These are phyloP conservation scores for Ambastaia sidthimunki DNA, from an alignment of 2,797 vertebrate species.

Conservation along the genomic window DNA sequence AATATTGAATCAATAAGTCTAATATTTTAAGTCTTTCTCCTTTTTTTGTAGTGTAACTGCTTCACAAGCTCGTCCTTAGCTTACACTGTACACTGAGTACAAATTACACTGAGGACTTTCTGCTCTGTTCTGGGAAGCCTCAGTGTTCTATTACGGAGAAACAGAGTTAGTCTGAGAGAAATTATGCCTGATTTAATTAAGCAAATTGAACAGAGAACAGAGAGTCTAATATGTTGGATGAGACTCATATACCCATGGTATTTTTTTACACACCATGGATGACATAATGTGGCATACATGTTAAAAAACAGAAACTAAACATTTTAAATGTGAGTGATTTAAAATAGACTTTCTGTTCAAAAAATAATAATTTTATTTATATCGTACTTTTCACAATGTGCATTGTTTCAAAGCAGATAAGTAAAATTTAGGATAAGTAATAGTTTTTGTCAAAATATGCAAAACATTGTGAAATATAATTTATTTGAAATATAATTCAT, in stretches of 20 bases:
- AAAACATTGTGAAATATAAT: too few relatives aligned
- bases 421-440: too few relatives aligned
- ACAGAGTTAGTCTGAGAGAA: conserved; percentile 23
- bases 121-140: conserved; percentile 41
- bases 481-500: too few relatives aligned
- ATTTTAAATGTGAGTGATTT: not conserved
- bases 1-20: too few relatives aligned
- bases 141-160: conserved; percentile 46
- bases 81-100: too few relatives aligned
- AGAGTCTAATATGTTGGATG: conserved; percentile 58
- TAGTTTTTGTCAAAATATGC: too few relatives aligned
- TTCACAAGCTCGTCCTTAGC: not conserved
- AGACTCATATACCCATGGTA: not conserved
- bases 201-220: not conserved
- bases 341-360: too few relatives aligned
- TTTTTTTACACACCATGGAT: not conserved
- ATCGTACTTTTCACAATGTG: too few relatives aligned
- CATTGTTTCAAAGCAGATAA: too few relatives aligned
- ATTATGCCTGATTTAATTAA: conserved; percentile 47
- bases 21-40: too few relatives aligned
- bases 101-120: conserved; percentile 11
- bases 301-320: not conserved
- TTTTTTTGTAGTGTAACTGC: not conserved
- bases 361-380: too few relatives aligned
- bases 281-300: conserved; percentile 27